Base-by-base conservation (phyloP, 2,797 vertebrate genomes). In the Acipenser transmontanus region DNA sequence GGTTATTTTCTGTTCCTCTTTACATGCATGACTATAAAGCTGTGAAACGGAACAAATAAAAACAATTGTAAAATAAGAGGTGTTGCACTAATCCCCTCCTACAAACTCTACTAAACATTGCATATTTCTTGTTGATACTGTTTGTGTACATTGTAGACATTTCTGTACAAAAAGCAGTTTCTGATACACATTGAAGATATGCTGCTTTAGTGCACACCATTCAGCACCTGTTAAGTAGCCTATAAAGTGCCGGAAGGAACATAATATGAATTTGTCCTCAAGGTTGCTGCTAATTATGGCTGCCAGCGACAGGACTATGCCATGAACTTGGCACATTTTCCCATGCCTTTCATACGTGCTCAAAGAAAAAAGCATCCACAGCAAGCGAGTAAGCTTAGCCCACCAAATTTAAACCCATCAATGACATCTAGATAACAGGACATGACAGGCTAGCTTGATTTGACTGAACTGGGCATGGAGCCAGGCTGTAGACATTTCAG, bases 401-500 rank as follows among this genome's bases (percentile, higher is more conserved):
- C 75, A 73, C 63, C 74, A 51, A 50, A 17, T 20, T 60, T 50
- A 50, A 82, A 84, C 77, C 63, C 62, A 67, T 77, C 71, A 71
- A 73, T 66, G 71, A 63, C 66, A 74, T 69, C 76, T 74, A 76
- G 73, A 73, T 59, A 7, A 62, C 59, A 79, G 75, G 77, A 76
- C 65, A 63, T 76, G 83, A 72, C 72, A 72, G 72, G 68, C 71
- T 59, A 14, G 76, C 77, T 67, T 79, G 73, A 76, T 62, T 70
- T 69, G 76, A 71, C 72, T 76, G 74, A 52, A 2, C 10, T 70
- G 71, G 77, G 81, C 74, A 63, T 47, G 50, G 4, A 64, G 71
- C 77, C 72, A 74, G 54, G 66, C 68, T 68, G 75, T 75, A 76
- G 65, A 77, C 78, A 73, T 52, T 73, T 78, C 74, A 73, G 78